phyloP scores from a whole-genome alignment of 2,888 invertebrate genomes.

The Merodon equestris region DNA sequence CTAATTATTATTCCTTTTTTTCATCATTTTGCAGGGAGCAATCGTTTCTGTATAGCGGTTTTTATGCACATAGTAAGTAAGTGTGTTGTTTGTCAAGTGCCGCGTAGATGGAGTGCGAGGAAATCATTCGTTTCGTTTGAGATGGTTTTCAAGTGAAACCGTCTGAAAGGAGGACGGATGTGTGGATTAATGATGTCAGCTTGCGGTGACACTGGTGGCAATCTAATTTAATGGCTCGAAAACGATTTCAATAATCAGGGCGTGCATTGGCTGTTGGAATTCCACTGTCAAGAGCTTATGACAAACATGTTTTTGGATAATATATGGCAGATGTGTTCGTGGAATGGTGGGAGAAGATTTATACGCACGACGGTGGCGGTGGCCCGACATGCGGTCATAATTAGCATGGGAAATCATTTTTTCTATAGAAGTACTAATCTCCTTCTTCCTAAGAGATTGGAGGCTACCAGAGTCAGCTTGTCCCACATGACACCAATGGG shows the following conservation, averaged over 20 bases:
- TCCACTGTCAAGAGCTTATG: constrained; percentile 11
- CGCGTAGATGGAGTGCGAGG: constrained; percentile 56
- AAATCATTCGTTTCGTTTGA: constrained; percentile 68
- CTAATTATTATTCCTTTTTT: constrained; percentile 58
- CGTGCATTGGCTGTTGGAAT: constrained; percentile 9
- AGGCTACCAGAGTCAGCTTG: too few species aligned
- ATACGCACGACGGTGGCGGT: background rate
- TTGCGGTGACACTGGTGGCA: constrained; percentile 63
- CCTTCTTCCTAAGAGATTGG: too few species aligned
- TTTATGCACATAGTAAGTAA: constrained; percentile 5
- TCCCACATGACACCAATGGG: too few species aligned
- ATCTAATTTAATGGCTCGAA: constrained; percentile 63
- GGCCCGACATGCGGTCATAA: too few species aligned
- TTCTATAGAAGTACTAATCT: too few species aligned
- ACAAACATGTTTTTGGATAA: constrained; percentile 14
- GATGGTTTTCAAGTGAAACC: constrained; percentile 63
- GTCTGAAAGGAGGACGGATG: constrained; percentile 44
- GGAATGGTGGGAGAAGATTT: background rate
- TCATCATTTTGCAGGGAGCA: too few species aligned
- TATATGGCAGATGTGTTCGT: constrained; percentile 9
- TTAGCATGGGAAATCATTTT: too few species aligned
- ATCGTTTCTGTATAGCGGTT: background rate
- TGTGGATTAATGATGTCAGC: constrained; percentile 67
- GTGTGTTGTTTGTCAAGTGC: constrained; percentile 48
- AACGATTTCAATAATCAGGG: constrained; percentile 42